Base-by-base conservation (phyloP, 1,140 invertebrate genomes). In the Orius laevigatus region DNA sequence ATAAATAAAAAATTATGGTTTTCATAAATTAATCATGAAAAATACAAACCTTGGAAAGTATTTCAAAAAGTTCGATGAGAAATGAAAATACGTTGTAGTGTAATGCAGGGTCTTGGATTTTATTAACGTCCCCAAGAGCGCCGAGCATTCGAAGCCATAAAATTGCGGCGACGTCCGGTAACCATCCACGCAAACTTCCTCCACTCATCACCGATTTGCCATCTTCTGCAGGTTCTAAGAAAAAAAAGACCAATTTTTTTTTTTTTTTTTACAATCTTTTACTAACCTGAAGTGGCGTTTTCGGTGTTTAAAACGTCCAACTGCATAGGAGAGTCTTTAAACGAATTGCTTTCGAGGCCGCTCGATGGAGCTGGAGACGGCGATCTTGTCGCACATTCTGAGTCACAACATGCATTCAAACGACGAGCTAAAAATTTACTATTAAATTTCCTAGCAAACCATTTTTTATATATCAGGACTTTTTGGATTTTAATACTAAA, bases 131-230 rank as follows among this genome's bases (percentile, higher is more conserved):
- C 1, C 91, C 92, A 3, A 96, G 69, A 50, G 85, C 79, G n/a
- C 89, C 90, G 12, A 97, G 70, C 90, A 97, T 95, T 53, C 93
- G 70, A 51, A 83, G 73, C 92, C 93, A 97, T 58, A 98, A 70
- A 45, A 95, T 84, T 9, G 91, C 87, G 11, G 92, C 88, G 16
- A 92, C 89, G 62, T 94, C 91, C 12, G 92, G 88, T 53, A 91
- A 70, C 92, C 92, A 97, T 46, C 92, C 92, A 44, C 80, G 74
- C 1, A 87, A 75, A 3, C 72, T 71, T 5, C 91, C 91, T 33
- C 93, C 92, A 50, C 88, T 75, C 68, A 91, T 81, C 6, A 94
- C 84, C 16, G 58, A 58, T 45, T 53, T 53, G 1, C 51, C 51
- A 46, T 53, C 51, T 33, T 18, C 14, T 12, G 35, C 25, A 38